Evolutionary conservation across 37 sponge, comb jelly and placozoan species (phyloP), one percentile per base, ranked within the genome.

Genomic region (Hexactinellida sp.): DNA sequence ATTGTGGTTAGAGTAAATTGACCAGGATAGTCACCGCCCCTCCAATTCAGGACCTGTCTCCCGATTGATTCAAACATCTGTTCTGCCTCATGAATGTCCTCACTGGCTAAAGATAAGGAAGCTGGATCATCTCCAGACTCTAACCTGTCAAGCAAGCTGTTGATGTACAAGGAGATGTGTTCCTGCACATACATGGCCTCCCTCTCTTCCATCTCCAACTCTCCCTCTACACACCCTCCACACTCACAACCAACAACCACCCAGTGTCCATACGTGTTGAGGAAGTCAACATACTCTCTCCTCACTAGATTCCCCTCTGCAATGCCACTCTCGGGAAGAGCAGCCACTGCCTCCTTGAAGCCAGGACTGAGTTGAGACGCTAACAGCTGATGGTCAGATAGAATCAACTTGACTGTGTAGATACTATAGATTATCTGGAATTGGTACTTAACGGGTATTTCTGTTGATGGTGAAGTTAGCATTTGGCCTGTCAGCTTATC

Each of bases 181-280:
- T 63, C 5, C 30, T 63, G 76, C 13, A 7, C 13, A 23, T 63
- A 3, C 3, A 63, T 28, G 76, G 34, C 76, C 13, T 63, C 76
- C 76, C 13, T 63, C 76, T 63, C 76, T n/a, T 25, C 30, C 76
- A 63, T 7, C 30, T 63, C 30, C 76, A 63, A 7, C 76, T 63
- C 76, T 63, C 76, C 76, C 32, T 63, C 19, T n/a, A 63, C 25
- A 63, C 3, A 3, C 1, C 76, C 76, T 63, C 76, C 76, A 63
- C 76, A 63, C 76, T 63, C 76, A 63, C 76, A 63, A 63, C 28
- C 76, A 63, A 63, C 76, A 32, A 63, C 13, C 25, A 63, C 76
- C 28, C 21, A 63, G 5, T 63, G 32, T 28, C 76, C 76, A n/a
- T 63, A 63, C 25, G 25, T 63, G 34, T 63, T 63, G 76, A 63